These are phyloP conservation scores for Oreortyx pictus DNA, from an alignment of 2,797 vertebrate species.

Conservation along the genomic window DNA sequence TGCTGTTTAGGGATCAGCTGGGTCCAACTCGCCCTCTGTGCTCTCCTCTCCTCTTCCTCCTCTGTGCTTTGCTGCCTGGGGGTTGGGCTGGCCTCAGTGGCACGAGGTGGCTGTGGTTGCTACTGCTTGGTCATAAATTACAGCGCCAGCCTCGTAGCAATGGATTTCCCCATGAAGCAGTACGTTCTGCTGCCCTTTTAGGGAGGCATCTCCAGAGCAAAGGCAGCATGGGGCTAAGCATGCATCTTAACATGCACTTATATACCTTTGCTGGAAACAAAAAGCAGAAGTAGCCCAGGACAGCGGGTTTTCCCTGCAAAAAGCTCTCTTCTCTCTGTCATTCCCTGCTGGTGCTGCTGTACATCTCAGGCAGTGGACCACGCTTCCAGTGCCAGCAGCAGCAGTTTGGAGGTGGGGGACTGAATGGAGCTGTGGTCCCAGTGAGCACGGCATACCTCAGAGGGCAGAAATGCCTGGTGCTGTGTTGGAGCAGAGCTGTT, in stretches of 20 bases:
- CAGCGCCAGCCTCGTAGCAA: background rate
- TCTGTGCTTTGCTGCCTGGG: background rate
- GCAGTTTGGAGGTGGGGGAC: background rate
- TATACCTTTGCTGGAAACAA: background rate
- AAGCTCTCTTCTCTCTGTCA: background rate
- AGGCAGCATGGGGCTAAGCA: background rate
- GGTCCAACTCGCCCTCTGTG: background rate
- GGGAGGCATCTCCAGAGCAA: background rate
- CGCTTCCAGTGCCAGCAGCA: background rate
- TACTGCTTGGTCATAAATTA: conserved; percentile 16
- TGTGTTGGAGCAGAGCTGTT: background rate
- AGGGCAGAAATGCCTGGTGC: background rate
- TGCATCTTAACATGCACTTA: background rate
- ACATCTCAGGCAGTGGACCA: background rate
- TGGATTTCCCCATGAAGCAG: background rate
- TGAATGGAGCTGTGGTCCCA: fast-evolving
- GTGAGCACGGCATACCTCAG: background rate
- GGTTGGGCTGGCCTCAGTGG: conserved; percentile 4
- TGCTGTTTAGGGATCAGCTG: background rate
- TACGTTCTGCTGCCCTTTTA: background rate
- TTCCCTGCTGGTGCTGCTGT: background rate
- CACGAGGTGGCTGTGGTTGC: background rate
- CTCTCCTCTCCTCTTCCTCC: background rate
- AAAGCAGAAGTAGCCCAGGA: background rate
- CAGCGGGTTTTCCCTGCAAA: background rate